phyloP scores from a whole-genome alignment of 2,797 vertebrate species.

The Forpus xanthops region DNA sequence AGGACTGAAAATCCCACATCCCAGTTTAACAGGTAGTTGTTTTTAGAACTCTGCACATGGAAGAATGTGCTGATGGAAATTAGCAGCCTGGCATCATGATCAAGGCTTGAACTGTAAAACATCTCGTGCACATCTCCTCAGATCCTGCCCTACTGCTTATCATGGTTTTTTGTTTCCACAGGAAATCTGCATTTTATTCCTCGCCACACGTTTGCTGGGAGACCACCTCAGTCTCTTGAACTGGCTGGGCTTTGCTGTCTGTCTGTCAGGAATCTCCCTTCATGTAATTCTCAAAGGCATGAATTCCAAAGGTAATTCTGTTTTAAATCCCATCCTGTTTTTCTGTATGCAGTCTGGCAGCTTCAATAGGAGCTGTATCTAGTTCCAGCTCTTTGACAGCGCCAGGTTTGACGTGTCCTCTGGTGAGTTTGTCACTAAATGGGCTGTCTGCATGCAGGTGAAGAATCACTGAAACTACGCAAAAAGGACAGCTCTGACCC shows the following conservation, averaged over 20 bases:
- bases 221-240: conserved; percentile 86
- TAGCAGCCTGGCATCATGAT: background rate
- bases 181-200: conserved; percentile 90
- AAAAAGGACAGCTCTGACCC: conserved; percentile 68
- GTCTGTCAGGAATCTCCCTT: conserved; percentile 89
- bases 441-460: conserved; percentile 55
- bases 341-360: background rate
- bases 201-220: conserved; percentile 86
- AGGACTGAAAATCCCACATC: conserved; percentile 4
- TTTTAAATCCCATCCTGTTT: background rate
- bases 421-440: background rate
- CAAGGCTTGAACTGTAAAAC: background rate
- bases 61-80: background rate
- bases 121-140: background rate
- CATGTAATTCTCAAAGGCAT: conserved; percentile 87
- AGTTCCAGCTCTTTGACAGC: background rate
- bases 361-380: background rate
- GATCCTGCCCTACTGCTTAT: background rate
- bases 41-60: background rate
- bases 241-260: conserved; percentile 92
- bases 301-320: conserved; percentile 83
- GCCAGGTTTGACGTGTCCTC: background rate
- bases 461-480: conserved; percentile 64
- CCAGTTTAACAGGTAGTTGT: background rate
- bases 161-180: conserved; percentile 52